Conservation (phyloP, 1,140 invertebrate genomes). For the Oncopeltus fasciatus region DNA sequence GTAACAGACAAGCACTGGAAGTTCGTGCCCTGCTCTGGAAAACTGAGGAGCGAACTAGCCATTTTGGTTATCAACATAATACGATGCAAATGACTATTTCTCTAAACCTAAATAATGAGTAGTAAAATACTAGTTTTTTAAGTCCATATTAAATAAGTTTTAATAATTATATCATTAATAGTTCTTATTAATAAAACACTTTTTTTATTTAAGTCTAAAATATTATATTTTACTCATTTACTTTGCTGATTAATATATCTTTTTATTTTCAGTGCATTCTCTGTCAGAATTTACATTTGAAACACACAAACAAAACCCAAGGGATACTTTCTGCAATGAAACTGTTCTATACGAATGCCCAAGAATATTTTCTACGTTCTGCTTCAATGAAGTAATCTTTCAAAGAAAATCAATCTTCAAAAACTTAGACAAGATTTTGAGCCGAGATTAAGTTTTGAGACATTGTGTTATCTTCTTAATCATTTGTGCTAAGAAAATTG, state of each 20-base stretch:
- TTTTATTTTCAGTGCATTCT: not conserved
- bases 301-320: conserved; percentile 28
- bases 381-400: conserved; percentile 40
- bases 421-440: conserved; percentile 27
- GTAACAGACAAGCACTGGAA: too few species aligned
- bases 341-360: conserved; percentile 47
- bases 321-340: conserved; percentile 41
- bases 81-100: not conserved
- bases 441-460: not conserved
- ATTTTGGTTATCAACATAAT: too few species aligned
- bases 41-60: too few species aligned
- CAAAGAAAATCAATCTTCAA: conserved; percentile 44
- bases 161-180: not conserved
- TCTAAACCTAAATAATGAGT: not conserved
- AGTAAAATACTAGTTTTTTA: not conserved
- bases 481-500: too few species aligned
- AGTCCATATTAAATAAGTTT: not conserved
- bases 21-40: too few species aligned
- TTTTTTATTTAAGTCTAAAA: not conserved
- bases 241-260: not conserved
- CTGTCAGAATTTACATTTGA: not conserved
- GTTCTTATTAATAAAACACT: not conserved
- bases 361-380: conserved; percentile 36
- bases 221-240: not conserved
- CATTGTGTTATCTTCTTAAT: too few species aligned